phyloP scores from a whole-genome alignment of 2,888 invertebrate species.

The Shargacucullia verbasci region DNA sequence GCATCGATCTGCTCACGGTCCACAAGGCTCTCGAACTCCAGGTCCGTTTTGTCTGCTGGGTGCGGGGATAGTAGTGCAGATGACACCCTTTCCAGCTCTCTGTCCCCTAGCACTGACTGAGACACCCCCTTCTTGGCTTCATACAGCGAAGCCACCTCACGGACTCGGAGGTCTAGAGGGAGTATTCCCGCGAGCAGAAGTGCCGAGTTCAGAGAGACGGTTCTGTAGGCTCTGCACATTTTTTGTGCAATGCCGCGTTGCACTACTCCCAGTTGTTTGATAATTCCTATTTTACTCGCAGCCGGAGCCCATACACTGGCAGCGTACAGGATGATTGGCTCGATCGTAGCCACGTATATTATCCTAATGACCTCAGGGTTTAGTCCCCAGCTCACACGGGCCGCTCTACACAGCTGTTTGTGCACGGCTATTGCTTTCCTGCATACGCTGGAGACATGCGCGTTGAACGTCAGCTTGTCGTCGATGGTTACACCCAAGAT shows the following conservation, averaged over 20 bases:
- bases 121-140: neutral
- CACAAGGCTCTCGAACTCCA: neutral
- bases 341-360: neutral
- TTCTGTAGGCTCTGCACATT: neutral
- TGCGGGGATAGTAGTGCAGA: neutral
- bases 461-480: no score
- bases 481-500: no score
- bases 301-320: neutral
- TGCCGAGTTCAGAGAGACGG: neutral
- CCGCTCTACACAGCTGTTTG: neutral
- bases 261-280: no score
- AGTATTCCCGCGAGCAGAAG: neutral
- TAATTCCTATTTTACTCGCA: neutral
- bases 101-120: neutral
- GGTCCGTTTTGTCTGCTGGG: neutral
- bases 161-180: neutral
- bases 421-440: no score
- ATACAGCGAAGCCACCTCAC: neutral
- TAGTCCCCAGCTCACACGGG: neutral
- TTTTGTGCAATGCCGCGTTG: no score
- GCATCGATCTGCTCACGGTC: no score
- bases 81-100: neutral
- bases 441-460: no score
- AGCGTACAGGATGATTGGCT: neutral
- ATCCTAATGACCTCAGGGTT: neutral